Evolutionary conservation across 1,140 invertebrate genomes (phyloP).

Genomic region (Aphidius ervi): DNA sequence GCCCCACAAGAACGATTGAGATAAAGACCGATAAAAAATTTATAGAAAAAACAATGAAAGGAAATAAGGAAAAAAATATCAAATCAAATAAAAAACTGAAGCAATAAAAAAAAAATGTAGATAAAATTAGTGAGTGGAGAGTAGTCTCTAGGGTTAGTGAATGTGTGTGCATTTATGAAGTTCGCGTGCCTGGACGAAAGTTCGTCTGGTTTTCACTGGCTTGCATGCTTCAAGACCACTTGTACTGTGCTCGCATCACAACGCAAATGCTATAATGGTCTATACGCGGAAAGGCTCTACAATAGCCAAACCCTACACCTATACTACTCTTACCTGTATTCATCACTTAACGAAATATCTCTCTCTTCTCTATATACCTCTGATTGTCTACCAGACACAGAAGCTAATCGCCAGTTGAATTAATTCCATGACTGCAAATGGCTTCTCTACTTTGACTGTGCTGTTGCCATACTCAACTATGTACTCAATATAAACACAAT

Average conservation of each 20-base stretch:
- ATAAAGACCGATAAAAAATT: constrained; percentile 3
- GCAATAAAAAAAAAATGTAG: constrained; percentile 16
- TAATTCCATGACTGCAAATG: constrained; percentile 43
- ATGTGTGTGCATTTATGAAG: constrained; percentile 19
- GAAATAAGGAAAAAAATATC: constrained; percentile 9
- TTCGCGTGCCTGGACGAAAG: constrained; percentile 35
- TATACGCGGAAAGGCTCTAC: constrained; percentile 10
- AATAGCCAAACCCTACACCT: background rate
- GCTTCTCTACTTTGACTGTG: constrained; percentile 22
- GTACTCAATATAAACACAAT: too few species aligned
- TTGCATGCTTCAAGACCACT: constrained; percentile 41
- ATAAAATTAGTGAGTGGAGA: constrained; percentile 8
- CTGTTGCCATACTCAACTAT: too few species aligned
- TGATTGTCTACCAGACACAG: constrained; percentile 19
- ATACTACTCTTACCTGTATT: constrained; percentile 18
- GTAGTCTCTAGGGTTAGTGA: constrained; percentile 15
- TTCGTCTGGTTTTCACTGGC: constrained; percentile 39
- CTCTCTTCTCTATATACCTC: constrained; percentile 10
- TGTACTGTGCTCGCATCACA: constrained; percentile 29
- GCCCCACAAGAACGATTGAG: background rate
- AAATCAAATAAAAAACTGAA: constrained; percentile 11
- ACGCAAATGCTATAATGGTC: background rate
- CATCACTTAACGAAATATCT: constrained; percentile 18
- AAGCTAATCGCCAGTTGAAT: constrained; percentile 42
- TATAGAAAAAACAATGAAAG: constrained; percentile 7